These are phyloP conservation scores for Drosophila kambysellisi DNA, from an alignment of 2,888 invertebrate genomes.

Conservation along the genomic window DNA sequence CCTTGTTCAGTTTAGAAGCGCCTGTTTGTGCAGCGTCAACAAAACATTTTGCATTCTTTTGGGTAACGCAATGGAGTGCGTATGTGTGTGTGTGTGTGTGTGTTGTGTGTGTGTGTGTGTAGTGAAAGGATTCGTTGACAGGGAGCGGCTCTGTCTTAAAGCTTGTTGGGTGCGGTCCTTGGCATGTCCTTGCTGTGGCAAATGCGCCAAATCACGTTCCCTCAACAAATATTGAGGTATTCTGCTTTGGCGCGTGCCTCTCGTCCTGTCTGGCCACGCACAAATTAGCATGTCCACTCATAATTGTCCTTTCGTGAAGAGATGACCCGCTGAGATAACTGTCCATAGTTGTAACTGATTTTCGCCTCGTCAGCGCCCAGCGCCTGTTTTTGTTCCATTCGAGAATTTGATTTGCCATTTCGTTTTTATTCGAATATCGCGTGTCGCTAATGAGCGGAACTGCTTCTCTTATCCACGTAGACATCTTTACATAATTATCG, in stretches of 20 bases:
- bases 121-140: slow-evolving; percentile 43
- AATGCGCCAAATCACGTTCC: slow-evolving; percentile 81
- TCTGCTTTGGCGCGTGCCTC: slow-evolving; percentile 75
- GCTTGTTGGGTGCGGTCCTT: slow-evolving; percentile 57
- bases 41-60: slow-evolving; percentile 72
- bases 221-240: slow-evolving; percentile 82
- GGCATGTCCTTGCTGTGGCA: slow-evolving; percentile 39
- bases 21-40: slow-evolving; percentile 66
- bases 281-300: slow-evolving; percentile 83
- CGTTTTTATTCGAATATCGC: slow-evolving; percentile 75
- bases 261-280: slow-evolving; percentile 55
- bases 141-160: slow-evolving; percentile 43
- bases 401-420: slow-evolving; percentile 73
- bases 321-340: slow-evolving; percentile 83
- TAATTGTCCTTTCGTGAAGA: slow-evolving; percentile 82
- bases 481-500: slow-evolving; percentile 28
- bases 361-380: slow-evolving; percentile 35
- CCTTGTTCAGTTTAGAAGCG: slow-evolving; percentile 33
- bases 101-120: slow-evolving; percentile 22
- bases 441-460: slow-evolving; percentile 72
- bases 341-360: slow-evolving; percentile 82
- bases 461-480: slow-evolving; percentile 13
- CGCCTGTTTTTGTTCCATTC: slow-evolving; percentile 21
- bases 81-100: slow-evolving; percentile 20
- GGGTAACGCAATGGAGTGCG: slow-evolving; percentile 40